Base-by-base conservation (phyloP, 2,113 vertebrate species). In the Taxidea taxus region DNA sequence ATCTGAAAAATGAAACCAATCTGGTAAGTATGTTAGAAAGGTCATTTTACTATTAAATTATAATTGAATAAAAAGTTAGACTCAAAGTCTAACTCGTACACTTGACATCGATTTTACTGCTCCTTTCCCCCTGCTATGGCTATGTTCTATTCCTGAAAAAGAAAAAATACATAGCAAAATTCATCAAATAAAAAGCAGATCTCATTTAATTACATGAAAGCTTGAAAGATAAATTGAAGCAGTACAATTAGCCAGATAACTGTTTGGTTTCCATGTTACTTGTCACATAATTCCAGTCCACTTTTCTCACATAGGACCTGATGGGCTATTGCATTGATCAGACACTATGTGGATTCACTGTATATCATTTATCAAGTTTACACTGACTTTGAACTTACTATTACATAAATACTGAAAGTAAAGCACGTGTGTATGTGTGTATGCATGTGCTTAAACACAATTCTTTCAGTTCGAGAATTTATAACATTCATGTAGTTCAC, bases 1-100 rank as follows among this genome's bases (percentile, higher is more conserved):
- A 99, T 99, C 99, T 99, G 98, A 87, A 98, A 98, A 98, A 98
- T 95, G 92, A 98, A 94, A 98, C 97, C 94, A 16, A n/a, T 11
- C 34, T 54, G 54, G 51, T 88, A 83, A 93, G 64, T 66, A 60
- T 37, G 37, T 27, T 74, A 56, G 29, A 74, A 86, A 54, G 39
- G 23, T n/a, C 51, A 44, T 72, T 70, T 92, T 39, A 44, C 87
- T 42, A 51, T 68, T 78, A 56, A 44, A 49, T 86, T 68, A 37
- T 62, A 95, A 88, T 78, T 16, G 92, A 49, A 64, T 75, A 23
- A 74, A 39, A 85, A 60, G 20, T 37, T 80, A 68, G 60, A 72
- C 64, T 74, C 34, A 64, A 16, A 92, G 29, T 13, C 37, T 54
- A 70, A 21, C 20, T 58, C 21, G 47, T 39, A 56, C 3, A n/a